These are phyloP conservation scores for Epizoanthus scotinus DNA, from an alignment of 92 coral and sea anemone species.

Conservation along the genomic window DNA sequence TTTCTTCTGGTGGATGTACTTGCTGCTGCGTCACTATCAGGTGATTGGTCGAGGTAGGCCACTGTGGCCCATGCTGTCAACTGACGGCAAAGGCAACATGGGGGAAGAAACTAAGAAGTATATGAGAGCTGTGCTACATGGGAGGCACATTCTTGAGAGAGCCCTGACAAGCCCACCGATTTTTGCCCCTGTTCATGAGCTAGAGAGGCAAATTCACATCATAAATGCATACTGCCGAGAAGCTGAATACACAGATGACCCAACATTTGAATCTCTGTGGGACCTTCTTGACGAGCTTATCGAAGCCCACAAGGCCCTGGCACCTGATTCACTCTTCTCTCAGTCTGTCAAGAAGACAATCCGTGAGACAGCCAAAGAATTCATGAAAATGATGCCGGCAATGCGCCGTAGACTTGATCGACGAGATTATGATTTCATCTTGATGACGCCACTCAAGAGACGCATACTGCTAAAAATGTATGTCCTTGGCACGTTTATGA, in stretches of 20 bases:
- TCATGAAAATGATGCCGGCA: slow-evolving; percentile 94
- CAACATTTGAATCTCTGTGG: slow-evolving; percentile 98
- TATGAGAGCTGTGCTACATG: slow-evolving; percentile 93
- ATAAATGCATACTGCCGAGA: slow-evolving; percentile 99
- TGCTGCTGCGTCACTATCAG: slow-evolving; percentile 76
- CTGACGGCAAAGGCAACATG: slow-evolving; percentile 84
- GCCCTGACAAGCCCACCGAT: slow-evolving; percentile 92
- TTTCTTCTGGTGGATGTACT: slow-evolving; percentile 70
- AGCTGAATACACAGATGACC: slow-evolving; percentile 90
- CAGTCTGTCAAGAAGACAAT: slow-evolving; percentile 87
- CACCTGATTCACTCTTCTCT: slow-evolving; percentile 85
- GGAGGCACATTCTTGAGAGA: slow-evolving; percentile 94
- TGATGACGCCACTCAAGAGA: slow-evolving; percentile 91
- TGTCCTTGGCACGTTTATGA: slow-evolving; percentile 92
- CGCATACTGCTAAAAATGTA: slow-evolving; percentile 97
- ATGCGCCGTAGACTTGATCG: slow-evolving; percentile 96
- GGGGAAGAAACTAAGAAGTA: slow-evolving; percentile 84
- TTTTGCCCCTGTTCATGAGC: slow-evolving; percentile 93
- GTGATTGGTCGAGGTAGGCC: slow-evolving; percentile 64
- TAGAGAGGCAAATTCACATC: slow-evolving; percentile 96
- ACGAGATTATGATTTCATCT: slow-evolving; percentile 93
- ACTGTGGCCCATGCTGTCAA: slow-evolving; percentile 91
- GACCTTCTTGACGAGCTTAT: slow-evolving; percentile 98
- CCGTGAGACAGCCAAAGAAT: slow-evolving; percentile 95
- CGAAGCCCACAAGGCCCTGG: slow-evolving; percentile 90